These are phyloP conservation scores for Nymphalis io DNA, from an alignment of 1,140 invertebrate genomes.

Conservation along the genomic window DNA sequence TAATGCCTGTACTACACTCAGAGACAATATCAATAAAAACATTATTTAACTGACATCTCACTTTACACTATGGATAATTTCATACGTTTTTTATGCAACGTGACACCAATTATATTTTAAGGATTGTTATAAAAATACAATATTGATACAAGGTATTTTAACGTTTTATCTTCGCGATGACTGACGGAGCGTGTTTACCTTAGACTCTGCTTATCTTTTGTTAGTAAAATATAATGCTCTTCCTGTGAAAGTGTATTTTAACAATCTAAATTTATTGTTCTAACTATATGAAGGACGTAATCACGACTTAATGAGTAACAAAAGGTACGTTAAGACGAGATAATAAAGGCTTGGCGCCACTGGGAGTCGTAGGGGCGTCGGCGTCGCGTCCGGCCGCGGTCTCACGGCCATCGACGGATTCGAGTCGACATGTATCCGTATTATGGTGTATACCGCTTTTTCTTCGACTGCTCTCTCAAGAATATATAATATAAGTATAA, in stretches of 20 bases:
- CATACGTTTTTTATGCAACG: not conserved
- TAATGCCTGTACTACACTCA: not conserved
- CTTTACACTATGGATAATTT: not conserved
- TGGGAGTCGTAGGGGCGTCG: constrained; percentile 29
- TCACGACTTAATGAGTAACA: constrained; percentile 1
- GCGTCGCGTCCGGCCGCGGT: constrained; percentile 24
- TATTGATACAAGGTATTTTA: not conserved
- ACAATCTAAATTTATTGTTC: not conserved
- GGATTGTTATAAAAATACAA: not conserved
- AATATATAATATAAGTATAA: constrained; percentile 33
- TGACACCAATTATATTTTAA: constrained; percentile 2
- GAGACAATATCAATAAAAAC: not conserved
- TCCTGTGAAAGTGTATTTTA: not conserved
- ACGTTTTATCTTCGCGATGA: constrained; percentile 6
- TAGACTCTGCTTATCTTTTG: constrained; percentile 8
- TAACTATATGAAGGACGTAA: not conserved
- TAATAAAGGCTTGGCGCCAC: constrained; percentile 35
- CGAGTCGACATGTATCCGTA: constrained; percentile 41
- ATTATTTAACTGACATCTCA: not conserved
- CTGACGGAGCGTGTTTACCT: constrained; percentile 3
- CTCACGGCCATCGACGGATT: constrained; percentile 45
- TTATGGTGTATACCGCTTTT: constrained; percentile 46
- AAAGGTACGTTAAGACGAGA: constrained; percentile 7
- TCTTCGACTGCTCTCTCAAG: constrained; percentile 43
- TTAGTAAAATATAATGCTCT: constrained; percentile 8